phyloP scores from a whole-genome alignment of 2,888 invertebrate genomes.

The Toxonevra muliebris region DNA sequence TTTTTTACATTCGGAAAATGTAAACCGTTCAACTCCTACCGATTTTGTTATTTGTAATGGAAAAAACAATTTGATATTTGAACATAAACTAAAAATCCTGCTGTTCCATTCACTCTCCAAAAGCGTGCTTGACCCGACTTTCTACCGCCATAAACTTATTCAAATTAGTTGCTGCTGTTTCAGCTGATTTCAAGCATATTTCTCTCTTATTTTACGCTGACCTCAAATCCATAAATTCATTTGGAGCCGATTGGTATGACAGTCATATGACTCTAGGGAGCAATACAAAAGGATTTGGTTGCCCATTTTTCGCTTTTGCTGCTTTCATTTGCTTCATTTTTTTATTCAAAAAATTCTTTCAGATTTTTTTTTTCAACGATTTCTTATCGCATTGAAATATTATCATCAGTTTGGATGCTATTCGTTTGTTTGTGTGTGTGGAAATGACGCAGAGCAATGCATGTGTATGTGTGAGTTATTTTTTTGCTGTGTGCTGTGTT shows the following conservation, averaged over 20 bases:
- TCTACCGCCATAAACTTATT: too few species aligned
- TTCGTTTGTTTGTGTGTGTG: neutral
- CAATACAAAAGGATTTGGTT: slow-evolving; percentile 57
- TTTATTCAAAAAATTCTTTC: slow-evolving; percentile 3
- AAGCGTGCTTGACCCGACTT: too few species aligned
- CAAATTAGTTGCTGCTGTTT: too few species aligned
- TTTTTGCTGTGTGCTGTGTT: neutral
- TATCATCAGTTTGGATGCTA: neutral
- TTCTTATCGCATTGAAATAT: slow-evolving; percentile 21
- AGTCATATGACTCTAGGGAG: slow-evolving; percentile 62
- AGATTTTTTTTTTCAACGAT: slow-evolving; percentile 21
- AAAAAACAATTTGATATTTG: too few species aligned
- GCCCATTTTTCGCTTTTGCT: slow-evolving; percentile 24
- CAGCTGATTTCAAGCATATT: neutral
- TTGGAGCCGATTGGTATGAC: slow-evolving; percentile 61
- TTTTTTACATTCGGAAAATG: too few species aligned
- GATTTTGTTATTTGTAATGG: too few species aligned
- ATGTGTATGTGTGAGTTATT: neutral
- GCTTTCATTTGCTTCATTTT: slow-evolving; percentile 40
- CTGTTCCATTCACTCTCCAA: too few species aligned
- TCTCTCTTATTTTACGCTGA: slow-evolving; percentile 30
- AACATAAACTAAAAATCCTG: too few species aligned
- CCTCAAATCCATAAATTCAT: slow-evolving; percentile 58
- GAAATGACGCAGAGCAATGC: neutral
- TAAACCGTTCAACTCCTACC: too few species aligned